Percentiles rank a stretch among this genome's conserved stretches.
These are phyloP conservation scores for Podilymbus podiceps DNA, from an alignment of 2,113 vertebrate genomes.

Conservation along the genomic window DNA sequence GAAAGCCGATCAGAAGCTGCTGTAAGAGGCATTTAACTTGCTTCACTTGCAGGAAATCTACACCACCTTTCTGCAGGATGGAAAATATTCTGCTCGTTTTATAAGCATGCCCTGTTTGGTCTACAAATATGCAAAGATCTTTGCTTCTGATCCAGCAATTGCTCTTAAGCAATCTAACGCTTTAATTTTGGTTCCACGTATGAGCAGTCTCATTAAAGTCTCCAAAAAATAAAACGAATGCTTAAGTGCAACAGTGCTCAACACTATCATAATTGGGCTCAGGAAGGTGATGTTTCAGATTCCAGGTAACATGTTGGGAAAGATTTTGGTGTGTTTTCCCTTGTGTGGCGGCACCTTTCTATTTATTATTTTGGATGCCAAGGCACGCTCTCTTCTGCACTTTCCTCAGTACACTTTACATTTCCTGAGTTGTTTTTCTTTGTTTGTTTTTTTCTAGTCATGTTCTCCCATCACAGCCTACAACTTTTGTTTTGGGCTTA, in stretches of 20 bases:
- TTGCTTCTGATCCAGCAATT: neutral
- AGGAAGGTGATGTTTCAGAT: neutral
- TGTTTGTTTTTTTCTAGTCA: neutral
- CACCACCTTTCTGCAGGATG: neutral
- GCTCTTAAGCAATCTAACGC: neutral
- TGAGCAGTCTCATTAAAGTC: neutral
- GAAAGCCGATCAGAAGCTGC: neutral
- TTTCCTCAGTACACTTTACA: neutral
- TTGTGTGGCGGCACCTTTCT: neutral
- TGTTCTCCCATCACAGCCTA: slow-evolving; percentile 3
- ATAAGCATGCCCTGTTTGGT: neutral
- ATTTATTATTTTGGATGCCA: neutral
- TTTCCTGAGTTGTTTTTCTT: neutral
- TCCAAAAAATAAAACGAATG: neutral
- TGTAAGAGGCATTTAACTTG: neutral
- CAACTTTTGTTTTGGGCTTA: slow-evolving; percentile 3
- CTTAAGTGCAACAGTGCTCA: neutral
- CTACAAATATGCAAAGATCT: neutral
- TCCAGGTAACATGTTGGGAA: neutral
- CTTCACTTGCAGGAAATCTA: neutral
- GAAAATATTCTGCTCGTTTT: neutral
- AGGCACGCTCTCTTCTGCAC: neutral
- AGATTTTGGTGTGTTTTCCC: neutral
- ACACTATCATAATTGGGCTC: neutral
- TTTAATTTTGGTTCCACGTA: neutral